phyloP scores from a whole-genome alignment of 2,888 invertebrate genomes.

The Pyralis farinalis region DNA sequence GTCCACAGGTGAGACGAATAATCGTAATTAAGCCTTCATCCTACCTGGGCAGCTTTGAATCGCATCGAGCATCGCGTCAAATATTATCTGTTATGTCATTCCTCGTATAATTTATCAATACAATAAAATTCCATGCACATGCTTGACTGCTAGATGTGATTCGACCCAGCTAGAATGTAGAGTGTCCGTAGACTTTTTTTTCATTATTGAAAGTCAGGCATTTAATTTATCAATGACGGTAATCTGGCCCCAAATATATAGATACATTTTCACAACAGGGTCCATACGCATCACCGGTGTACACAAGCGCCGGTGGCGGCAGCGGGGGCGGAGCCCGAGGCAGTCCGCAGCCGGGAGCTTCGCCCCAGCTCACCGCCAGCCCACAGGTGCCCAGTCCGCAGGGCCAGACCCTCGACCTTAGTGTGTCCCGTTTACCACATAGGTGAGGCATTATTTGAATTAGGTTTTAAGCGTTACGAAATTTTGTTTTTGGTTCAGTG shows the following conservation, averaged over 20 bases:
- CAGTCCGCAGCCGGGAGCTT: slow-evolving; percentile 92
- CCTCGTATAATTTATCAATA: too few species aligned
- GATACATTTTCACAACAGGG: slow-evolving; percentile 77
- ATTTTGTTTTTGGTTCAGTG: too few species aligned
- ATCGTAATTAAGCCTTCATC: not conserved
- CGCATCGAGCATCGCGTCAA: not conserved
- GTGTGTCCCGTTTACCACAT: slow-evolving; percentile 92
- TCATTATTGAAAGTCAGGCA: not conserved
- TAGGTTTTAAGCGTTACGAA: slow-evolving; percentile 9
- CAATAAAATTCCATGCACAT: too few species aligned
- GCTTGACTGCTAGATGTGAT: too few species aligned
- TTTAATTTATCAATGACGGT: not conserved
- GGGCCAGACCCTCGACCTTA: slow-evolving; percentile 94
- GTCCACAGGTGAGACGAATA: slow-evolving; percentile 86
- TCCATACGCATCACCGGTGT: slow-evolving; percentile 88
- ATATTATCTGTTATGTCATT: not conserved
- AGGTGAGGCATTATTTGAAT: slow-evolving; percentile 81
- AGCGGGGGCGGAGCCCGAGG: slow-evolving; percentile 86
- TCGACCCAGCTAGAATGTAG: too few species aligned
- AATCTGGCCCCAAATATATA: slow-evolving; percentile 9
- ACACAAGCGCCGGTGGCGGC: slow-evolving; percentile 88
- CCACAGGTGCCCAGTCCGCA: slow-evolving; percentile 95
- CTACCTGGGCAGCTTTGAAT: not conserved
- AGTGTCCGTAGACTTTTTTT: too few species aligned
- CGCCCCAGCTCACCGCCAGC: slow-evolving; percentile 90